A percentile compares a stretch with the other conserved stretches of the same genome.
phyloP scores from a whole-genome alignment of 2,113 vertebrate species.

The Rynchops niger region DNA sequence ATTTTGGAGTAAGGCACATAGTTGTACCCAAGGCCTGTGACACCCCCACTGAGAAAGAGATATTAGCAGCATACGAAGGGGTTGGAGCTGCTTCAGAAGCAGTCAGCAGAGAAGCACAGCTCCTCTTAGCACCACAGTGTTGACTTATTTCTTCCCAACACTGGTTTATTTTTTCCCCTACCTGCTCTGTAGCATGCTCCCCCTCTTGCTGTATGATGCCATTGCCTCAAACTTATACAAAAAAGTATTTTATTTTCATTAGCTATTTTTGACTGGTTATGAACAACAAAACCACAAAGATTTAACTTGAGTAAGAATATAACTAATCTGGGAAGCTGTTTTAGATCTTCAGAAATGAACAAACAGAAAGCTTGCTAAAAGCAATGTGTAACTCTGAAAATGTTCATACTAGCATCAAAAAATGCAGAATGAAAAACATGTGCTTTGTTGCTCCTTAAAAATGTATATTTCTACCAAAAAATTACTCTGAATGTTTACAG shows the following conservation, averaged over 20 bases:
- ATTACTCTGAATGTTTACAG: neutral
- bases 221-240: neutral
- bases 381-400: constrained; percentile 32
- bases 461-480: constrained; percentile 17
- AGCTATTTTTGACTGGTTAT: constrained; percentile 53
- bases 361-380: constrained; percentile 27
- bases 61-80: neutral
- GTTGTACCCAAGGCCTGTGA: neutral
- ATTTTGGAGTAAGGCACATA: rapidly evolving
- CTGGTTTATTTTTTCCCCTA: neutral
- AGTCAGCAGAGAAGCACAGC: neutral
- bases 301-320: constrained; percentile 43
- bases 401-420: constrained; percentile 3
- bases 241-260: constrained; percentile 28
- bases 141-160: neutral
- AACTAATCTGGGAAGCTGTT: constrained; percentile 51
- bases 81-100: neutral
- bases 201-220: neutral
- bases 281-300: constrained; percentile 53
- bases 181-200: rapidly evolving
- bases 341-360: constrained; percentile 50
- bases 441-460: constrained; percentile 53
- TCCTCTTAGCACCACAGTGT: neutral
- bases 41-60: neutral
- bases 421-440: constrained; percentile 31